Evolutionary conservation across 2,113 vertebrate species (phyloP).

Genomic region (Dipodomys merriami): DNA sequence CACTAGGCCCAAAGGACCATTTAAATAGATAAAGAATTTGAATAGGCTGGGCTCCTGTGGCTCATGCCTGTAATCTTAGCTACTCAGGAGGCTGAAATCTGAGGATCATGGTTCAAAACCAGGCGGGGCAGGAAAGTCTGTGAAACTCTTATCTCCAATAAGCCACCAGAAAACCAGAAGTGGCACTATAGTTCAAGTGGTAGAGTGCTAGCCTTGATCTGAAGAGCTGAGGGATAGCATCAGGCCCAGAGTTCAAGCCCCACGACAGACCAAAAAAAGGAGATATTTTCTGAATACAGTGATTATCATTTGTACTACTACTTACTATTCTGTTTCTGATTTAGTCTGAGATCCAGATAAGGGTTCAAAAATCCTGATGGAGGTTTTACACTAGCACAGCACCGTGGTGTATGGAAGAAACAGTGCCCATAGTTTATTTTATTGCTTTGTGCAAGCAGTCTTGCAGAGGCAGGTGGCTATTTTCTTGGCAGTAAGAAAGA

Average conservation of each 20-base stretch:
- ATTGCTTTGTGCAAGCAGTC: background rate
- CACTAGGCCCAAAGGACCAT: background rate
- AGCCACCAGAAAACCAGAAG: too few relatives aligned
- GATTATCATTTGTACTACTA: background rate
- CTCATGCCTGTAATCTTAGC: too few relatives aligned
- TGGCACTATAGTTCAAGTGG: too few relatives aligned
- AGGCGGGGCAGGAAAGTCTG: too few relatives aligned
- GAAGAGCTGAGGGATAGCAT: too few relatives aligned
- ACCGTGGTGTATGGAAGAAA: background rate
- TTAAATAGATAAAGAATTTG: slow-evolving; percentile 23
- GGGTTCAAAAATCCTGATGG: background rate
- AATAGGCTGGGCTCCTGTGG: too few relatives aligned
- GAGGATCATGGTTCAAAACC: too few relatives aligned
- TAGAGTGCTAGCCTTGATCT: too few relatives aligned
- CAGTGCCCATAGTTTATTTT: background rate
- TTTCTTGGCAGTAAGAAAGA: slow-evolving; percentile 23
- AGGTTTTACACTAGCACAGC: background rate
- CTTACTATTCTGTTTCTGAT: background rate
- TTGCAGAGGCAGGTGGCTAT: background rate
- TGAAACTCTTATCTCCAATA: too few relatives aligned
- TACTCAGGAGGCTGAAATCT: too few relatives aligned
- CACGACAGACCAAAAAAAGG: background rate
- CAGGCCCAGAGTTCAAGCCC: too few relatives aligned
- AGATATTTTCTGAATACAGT: background rate
- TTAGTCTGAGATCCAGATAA: background rate